A percentile compares a stretch with the other conserved stretches of the same genome.
Conservation (phyloP, 2,888 invertebrate genomes). For the Lordiphosa andalusiaca region DNA sequence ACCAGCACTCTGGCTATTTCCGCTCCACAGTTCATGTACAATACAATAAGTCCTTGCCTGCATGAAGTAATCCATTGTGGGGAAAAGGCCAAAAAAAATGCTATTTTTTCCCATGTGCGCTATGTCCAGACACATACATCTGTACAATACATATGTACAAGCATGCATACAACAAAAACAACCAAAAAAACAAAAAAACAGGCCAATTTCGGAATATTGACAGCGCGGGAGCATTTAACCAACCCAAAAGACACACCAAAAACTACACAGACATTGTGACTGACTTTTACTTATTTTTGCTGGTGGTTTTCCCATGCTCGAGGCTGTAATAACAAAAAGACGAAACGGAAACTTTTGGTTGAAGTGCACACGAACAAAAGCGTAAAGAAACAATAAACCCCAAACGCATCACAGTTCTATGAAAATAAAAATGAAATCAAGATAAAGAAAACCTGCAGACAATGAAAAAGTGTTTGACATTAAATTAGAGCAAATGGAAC, state of each 20-base stretch:
- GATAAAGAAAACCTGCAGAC: conserved; percentile 19
- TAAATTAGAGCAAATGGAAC: conserved; percentile 39
- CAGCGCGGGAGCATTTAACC: conserved; percentile 65
- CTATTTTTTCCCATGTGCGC: conserved; percentile 2
- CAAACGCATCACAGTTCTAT: conserved; percentile 57
- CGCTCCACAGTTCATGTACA: no score
- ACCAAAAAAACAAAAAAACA: background rate
- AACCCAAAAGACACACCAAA: conserved; percentile 27
- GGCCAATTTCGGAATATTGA: conserved; percentile 63
- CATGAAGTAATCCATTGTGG: background rate
- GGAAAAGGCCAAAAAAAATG: no score
- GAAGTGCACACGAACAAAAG: conserved; percentile 61
- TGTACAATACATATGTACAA: conserved; percentile 5
- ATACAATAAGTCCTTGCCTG: no score
- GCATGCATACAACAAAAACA: background rate
- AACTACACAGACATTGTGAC: conserved; percentile 20
- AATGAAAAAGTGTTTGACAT: conserved; percentile 32
- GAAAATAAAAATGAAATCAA: conserved; percentile 35
- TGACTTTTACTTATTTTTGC: conserved; percentile 32
- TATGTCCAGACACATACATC: no score
- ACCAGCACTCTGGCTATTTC: no score
- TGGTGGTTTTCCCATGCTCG: conserved; percentile 17
- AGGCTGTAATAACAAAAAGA: conserved; percentile 70
- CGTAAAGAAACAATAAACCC: conserved; percentile 51
- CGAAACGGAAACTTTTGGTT: conserved; percentile 55